Evolutionary conservation across 2,113 vertebrate species (phyloP), one percentile per base, ranked within the genome.

Genomic region (Todiramphus chloris): DNA sequence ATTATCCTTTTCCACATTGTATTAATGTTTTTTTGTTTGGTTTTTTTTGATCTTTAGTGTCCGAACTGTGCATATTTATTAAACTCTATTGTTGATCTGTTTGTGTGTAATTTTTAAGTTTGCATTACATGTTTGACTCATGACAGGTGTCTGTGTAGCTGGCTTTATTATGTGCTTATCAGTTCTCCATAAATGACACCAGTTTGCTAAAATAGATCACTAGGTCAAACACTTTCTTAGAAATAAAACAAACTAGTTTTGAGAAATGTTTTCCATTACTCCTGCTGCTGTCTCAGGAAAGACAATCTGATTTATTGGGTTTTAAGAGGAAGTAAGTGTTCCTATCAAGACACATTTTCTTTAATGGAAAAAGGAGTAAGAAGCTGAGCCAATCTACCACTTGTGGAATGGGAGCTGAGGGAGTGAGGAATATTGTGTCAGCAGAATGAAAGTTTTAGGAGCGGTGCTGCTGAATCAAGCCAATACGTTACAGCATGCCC

Each of bases 171-270:
- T 46, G 27, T 66, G 44, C 43, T 94, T 82, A 50, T 79, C 87
- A 70, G 17, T 50, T 79, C 67, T 80, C 55, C 13, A 6, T 59
- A 93, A 79, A 44, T 74, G 25, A 44, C 18, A 67, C n/a, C 27
- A 20, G 41, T 77, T 85, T 89, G 24, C 46, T 90, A 73, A 93
- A 95, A 78, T 9, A 89, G 46, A 83, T 87, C 27, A 33, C 89
- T 91, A 81, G 55, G 58, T 92, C 82, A 66, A 83, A 83, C 14
- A 7, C 15, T 88, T 94, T 43, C 35, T 28, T 92, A 87, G 79
- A 94, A 96, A 89, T 90, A 62, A 92, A 90, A n/a, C 68, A 83
- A 81, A 56, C 18, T 78, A 25, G 31, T 90, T 90, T 67, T 81
- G 87, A 81, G 79, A 86, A 94, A 73, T 70, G 31, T 59, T 96